Percentiles rank a stretch among this genome's conserved stretches.
These are phyloP conservation scores for Amblyopsis rosae DNA, from an alignment of 2,113 vertebrate genomes.

Conservation along the genomic window DNA sequence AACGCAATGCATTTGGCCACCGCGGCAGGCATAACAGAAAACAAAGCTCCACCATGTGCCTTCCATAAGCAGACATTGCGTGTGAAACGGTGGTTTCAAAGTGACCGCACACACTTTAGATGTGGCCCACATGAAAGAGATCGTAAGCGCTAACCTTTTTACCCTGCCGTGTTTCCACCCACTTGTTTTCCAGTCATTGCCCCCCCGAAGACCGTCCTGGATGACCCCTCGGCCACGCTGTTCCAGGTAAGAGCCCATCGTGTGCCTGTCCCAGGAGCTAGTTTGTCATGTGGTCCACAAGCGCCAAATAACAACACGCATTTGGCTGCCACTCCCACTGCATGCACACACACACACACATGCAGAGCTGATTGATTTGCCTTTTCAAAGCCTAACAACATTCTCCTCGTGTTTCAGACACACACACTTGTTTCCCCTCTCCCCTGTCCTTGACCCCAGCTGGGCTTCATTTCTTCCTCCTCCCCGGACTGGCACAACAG, in stretches of 20 bases:
- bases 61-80: no score
- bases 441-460: constrained; percentile 73
- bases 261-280: no score
- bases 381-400: constrained; percentile 58
- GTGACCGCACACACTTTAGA: no score
- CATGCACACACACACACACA: constrained; percentile 12
- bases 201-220: constrained; percentile 75
- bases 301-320: constrained; percentile 10
- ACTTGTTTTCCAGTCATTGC: constrained; percentile 69
- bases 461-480: constrained; percentile 74
- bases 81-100: no score
- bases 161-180: not conserved
- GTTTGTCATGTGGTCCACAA: not conserved
- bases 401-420: constrained; percentile 41
- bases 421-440: constrained; percentile 49
- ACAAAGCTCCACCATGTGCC: no score
- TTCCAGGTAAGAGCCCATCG: constrained; percentile 67
- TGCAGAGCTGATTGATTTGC: constrained; percentile 29
- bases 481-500: constrained; percentile 72
- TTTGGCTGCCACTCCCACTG: not conserved
- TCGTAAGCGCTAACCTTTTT: not conserved
- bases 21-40: no score
- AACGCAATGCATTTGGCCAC: no score
- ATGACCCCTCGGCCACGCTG: constrained; percentile 66
- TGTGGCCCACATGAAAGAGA: not conserved